Percentiles rank a stretch among this genome's conserved stretches.
These are phyloP conservation scores for Prunella fulvescens DNA, from an alignment of 2,113 vertebrate genomes.

Conservation along the genomic window DNA sequence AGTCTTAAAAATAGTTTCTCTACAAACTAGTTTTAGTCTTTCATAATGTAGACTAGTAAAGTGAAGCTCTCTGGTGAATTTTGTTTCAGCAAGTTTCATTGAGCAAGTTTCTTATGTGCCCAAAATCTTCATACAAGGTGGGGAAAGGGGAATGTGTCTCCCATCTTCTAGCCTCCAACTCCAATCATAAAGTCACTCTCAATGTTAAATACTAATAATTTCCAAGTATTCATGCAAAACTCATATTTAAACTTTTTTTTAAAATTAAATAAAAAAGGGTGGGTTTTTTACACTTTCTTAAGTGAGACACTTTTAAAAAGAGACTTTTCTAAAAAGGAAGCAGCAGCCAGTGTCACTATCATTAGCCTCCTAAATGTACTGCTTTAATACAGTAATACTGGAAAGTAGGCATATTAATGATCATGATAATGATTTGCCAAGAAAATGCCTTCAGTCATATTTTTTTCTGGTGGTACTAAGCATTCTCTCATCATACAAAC, in stretches of 20 bases:
- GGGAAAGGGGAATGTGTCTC: neutral
- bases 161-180: neutral
- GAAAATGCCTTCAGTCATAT: neutral
- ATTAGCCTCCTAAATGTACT: neutral
- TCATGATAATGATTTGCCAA: neutral
- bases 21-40: neutral
- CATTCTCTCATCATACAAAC: neutral
- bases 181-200: neutral
- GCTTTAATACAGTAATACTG: neutral
- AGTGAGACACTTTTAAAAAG: neutral
- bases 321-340: neutral
- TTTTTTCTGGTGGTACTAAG: neutral
- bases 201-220: neutral
- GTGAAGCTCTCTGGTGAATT: neutral
- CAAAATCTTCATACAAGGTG: neutral
- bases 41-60: neutral
- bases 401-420: neutral
- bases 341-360: neutral
- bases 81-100: neutral
- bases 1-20: neutral
- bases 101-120: neutral
- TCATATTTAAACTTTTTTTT: neutral
- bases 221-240: neutral
- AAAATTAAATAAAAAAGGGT: neutral
- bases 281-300: neutral